phyloP scores from a whole-genome alignment of 1,140 invertebrate species.

The Acarapis woodi region DNA sequence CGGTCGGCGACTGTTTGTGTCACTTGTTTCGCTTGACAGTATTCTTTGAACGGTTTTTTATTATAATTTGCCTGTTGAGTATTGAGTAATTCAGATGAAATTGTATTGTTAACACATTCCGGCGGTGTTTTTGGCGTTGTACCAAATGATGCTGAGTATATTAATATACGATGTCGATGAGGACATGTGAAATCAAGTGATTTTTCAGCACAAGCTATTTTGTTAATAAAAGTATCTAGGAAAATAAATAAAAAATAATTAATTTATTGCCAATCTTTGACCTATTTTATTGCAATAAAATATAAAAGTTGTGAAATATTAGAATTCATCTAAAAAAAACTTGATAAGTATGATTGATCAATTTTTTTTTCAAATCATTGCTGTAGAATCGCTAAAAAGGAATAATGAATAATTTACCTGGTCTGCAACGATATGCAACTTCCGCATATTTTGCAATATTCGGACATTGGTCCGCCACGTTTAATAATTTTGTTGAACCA shows the following conservation, averaged over 20 bases:
- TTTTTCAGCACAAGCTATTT: constrained; percentile 66
- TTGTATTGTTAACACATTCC: constrained; percentile 53
- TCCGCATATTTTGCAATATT: constrained; percentile 56
- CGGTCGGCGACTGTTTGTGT: constrained; percentile 12
- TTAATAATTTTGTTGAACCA: constrained; percentile 41
- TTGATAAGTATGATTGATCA: too few species aligned
- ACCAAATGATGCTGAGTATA: constrained; percentile 67
- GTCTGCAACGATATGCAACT: constrained; percentile 72
- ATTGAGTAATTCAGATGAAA: constrained; percentile 16
- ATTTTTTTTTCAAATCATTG: too few species aligned
- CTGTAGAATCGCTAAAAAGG: too few species aligned
- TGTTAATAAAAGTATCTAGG: constrained; percentile 62
- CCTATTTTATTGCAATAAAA: too few species aligned
- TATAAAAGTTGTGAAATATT: too few species aligned
- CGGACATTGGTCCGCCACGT: constrained; percentile 47
- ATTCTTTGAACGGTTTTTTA: neutral
- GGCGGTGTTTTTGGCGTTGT: constrained; percentile 56
- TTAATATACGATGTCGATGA: constrained; percentile 35
- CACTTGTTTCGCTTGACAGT: constrained; percentile 11
- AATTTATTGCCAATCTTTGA: too few species aligned
- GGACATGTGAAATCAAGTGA: constrained; percentile 28
- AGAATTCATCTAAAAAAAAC: too few species aligned
- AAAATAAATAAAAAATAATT: too few species aligned
- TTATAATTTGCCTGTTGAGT: neutral
- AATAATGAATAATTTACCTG: constrained; percentile 48